A percentile compares a stretch with the other conserved stretches of the same genome.
Evolutionary conservation across 1,140 invertebrate species (phyloP).

Genomic region (Drosophila repletoides): DNA sequence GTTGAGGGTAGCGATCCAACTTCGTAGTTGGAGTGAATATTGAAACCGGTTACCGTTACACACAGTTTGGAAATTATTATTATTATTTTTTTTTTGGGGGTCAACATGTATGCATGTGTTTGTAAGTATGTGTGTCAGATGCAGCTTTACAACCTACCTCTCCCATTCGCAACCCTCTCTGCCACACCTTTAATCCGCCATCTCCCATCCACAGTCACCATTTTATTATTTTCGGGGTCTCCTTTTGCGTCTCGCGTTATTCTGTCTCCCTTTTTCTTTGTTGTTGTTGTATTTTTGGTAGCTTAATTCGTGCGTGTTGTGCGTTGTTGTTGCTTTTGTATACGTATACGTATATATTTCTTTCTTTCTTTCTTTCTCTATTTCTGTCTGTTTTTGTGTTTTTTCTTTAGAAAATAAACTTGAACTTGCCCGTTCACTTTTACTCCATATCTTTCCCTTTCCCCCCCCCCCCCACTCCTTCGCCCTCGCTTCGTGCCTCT

Average conservation of each 20-base stretch:
- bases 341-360: conserved; percentile 38
- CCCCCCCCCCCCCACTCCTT: background rate
- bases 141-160: conserved; percentile 2
- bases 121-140: conserved; percentile 24
- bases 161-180: background rate
- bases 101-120: conserved; percentile 40
- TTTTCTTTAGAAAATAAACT: conserved; percentile 72
- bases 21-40: conserved; percentile 18
- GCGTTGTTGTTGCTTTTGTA: conserved; percentile 43
- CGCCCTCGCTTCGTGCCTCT: background rate
- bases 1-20: conserved; percentile 35
- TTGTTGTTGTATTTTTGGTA: conserved; percentile 40
- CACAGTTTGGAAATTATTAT: conserved; percentile 52
- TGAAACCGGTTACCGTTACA: conserved; percentile 72
- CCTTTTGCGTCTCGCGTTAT: conserved; percentile 37
- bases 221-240: conserved; percentile 9
- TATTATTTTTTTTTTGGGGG: conserved; percentile 57
- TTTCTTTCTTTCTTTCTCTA: conserved; percentile 26
- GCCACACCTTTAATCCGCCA: conserved; percentile 12
- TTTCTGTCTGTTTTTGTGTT: conserved; percentile 4
- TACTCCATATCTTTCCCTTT: conserved; percentile 54
- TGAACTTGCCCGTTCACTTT: conserved; percentile 81
- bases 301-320: conserved; percentile 61
- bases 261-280: conserved; percentile 63
- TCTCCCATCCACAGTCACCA: background rate